These are phyloP conservation scores for Chiloscyllium punctatum DNA, from an alignment of 2,797 vertebrate genomes.

Conservation along the genomic window DNA sequence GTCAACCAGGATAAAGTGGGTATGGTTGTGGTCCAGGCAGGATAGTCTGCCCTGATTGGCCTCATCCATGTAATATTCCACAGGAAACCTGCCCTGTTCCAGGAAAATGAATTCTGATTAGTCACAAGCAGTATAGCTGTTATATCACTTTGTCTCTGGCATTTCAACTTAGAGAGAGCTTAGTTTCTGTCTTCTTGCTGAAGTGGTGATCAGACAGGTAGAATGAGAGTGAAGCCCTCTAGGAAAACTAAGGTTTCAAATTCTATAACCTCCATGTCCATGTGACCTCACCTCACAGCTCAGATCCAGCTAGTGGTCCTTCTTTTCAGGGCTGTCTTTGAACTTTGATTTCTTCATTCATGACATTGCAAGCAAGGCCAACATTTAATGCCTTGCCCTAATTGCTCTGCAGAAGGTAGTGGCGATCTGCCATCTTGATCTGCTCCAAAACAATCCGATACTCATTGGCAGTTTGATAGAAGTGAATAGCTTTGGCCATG, in stretches of 20 bases:
- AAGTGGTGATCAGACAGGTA: neutral
- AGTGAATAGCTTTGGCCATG: no score
- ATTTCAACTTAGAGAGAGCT: no score
- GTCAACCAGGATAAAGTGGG: conserved; percentile 93
- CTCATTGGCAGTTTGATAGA: no score
- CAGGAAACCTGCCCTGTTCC: conserved; percentile 74
- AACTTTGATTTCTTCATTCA: neutral
- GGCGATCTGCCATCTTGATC: no score
- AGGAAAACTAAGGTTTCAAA: neutral
- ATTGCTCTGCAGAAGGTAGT: neutral
- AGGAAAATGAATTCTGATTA: neutral
- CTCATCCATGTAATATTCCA: conserved; percentile 72
- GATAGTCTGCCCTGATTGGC: conserved; percentile 71
- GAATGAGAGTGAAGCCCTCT: neutral
- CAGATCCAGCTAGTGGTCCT: neutral
- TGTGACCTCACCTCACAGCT: neutral
- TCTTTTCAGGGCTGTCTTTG: neutral
- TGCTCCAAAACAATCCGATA: no score
- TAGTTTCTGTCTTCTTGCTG: neutral
- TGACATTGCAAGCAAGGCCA: neutral
- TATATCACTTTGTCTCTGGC: neutral
- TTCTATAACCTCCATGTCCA: neutral
- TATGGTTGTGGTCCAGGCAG: conserved; percentile 87
- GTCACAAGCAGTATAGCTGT: neutral
- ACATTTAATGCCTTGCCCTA: neutral